Conservation (phyloP, 1,140 invertebrate species). For the Apolygus lucorum region DNA sequence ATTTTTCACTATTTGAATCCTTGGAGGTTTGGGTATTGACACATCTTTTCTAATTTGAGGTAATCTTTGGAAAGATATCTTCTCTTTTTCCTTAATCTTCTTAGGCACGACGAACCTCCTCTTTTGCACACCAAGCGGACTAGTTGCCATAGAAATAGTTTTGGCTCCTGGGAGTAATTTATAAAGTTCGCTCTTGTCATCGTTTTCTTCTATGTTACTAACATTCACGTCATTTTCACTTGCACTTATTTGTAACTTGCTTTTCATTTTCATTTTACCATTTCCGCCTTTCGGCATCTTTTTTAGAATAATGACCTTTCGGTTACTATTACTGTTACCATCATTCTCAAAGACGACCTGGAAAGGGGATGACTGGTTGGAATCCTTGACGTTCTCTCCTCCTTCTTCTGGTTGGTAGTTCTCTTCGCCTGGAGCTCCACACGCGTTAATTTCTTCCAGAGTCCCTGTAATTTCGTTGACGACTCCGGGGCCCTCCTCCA, state of each 20-base stretch:
- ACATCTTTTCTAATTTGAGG: background rate
- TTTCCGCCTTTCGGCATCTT: background rate
- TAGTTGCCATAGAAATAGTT: background rate
- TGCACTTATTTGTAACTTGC: background rate
- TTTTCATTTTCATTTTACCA: background rate
- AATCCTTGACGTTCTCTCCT: background rate
- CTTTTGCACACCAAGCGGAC: background rate
- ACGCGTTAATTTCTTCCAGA: slow-evolving; percentile 1
- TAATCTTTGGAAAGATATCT: background rate
- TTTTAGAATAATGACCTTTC: slow-evolving; percentile 1
- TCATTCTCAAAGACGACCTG: slow-evolving; percentile 9
- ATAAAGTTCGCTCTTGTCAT: background rate
- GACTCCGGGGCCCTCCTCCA: background rate
- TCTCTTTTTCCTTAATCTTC: slow-evolving; percentile 4
- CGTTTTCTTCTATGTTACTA: background rate
- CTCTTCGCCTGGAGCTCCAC: background rate
- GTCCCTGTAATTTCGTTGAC: slow-evolving; percentile 1
- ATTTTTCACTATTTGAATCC: background rate
- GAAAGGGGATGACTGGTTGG: slow-evolving; percentile 6
- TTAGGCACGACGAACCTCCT: background rate
- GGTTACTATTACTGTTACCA: background rate
- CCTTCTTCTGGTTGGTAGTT: background rate
- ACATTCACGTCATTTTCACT: slow-evolving; percentile 6
- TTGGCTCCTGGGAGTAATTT: background rate
- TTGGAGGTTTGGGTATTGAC: background rate